phyloP scores from a whole-genome alignment of 2,888 invertebrate species.

The Heliconius charithonia region DNA sequence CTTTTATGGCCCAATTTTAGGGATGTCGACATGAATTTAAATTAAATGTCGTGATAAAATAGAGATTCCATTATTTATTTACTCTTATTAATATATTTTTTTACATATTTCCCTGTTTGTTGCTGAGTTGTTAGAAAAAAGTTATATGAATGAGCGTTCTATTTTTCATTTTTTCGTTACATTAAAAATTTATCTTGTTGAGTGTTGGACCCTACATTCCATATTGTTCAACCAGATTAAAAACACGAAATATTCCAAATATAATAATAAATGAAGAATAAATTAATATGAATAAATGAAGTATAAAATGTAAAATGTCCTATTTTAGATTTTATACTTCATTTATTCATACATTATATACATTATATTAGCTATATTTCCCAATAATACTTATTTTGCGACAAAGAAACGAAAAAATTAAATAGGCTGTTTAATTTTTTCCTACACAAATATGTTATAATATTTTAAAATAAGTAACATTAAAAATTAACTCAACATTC shows the following conservation, averaged over 20 bases:
- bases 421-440: too few relatives aligned
- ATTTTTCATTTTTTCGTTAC: neutral
- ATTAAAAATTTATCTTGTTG: neutral
- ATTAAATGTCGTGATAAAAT: neutral
- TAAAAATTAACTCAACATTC: neutral
- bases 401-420: neutral
- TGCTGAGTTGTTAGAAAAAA: neutral
- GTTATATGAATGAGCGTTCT: too few relatives aligned
- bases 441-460: neutral
- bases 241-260: neutral
- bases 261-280: too few relatives aligned
- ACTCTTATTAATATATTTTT: too few relatives aligned
- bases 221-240: neutral
- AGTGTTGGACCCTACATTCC: neutral
- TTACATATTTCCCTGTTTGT: neutral
- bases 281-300: too few relatives aligned
- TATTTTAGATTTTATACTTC: too few relatives aligned
- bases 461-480: constrained; percentile 1
- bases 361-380: neutral
- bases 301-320: too few relatives aligned
- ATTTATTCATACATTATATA: too few relatives aligned
- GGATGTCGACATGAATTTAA: constrained; percentile 1
- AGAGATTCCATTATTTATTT: neutral
- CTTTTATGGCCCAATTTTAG: neutral
- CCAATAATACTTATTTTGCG: neutral